phyloP scores from a whole-genome alignment of 2,888 invertebrate genomes.

The Drosophila neoperkinsi region DNA sequence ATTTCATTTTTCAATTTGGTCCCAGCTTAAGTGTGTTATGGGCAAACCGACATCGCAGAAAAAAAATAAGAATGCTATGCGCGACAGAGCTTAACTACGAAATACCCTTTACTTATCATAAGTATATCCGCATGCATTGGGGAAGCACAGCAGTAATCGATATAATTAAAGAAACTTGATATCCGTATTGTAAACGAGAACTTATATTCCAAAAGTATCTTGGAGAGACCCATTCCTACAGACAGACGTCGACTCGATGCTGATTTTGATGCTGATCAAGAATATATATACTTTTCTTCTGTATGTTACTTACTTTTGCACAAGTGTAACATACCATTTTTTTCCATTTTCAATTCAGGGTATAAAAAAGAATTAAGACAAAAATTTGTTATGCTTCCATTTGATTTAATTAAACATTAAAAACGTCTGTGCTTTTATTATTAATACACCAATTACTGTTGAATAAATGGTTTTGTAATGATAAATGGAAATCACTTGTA shows the following conservation, averaged over 20 bases:
- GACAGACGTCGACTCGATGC: neutral
- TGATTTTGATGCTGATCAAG: neutral
- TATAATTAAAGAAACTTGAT: too few species aligned
- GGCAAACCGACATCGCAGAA: neutral
- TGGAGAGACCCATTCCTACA: rapidly evolving
- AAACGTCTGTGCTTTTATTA: conserved; percentile 25
- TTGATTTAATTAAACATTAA: conserved; percentile 43
- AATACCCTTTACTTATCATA: neutral
- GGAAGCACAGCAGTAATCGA: neutral
- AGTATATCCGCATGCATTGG: neutral
- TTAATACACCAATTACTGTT: conserved; percentile 56
- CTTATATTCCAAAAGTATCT: neutral
- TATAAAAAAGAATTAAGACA: neutral
- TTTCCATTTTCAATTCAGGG: neutral
- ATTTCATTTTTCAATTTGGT: conserved; percentile 45
- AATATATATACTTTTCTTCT: neutral
- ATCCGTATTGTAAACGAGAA: neutral
- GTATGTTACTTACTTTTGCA: neutral
- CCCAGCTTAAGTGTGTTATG: conserved; percentile 30
- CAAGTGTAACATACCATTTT: neutral
- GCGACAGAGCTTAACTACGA: neutral
- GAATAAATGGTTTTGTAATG: conserved; percentile 17
- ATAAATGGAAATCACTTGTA: conserved; percentile 55
- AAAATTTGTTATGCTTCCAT: conserved; percentile 3
- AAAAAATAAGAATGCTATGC: neutral